These are phyloP conservation scores for Arvicola amphibius DNA, from an alignment of 2,797 vertebrate genomes.

Conservation along the genomic window DNA sequence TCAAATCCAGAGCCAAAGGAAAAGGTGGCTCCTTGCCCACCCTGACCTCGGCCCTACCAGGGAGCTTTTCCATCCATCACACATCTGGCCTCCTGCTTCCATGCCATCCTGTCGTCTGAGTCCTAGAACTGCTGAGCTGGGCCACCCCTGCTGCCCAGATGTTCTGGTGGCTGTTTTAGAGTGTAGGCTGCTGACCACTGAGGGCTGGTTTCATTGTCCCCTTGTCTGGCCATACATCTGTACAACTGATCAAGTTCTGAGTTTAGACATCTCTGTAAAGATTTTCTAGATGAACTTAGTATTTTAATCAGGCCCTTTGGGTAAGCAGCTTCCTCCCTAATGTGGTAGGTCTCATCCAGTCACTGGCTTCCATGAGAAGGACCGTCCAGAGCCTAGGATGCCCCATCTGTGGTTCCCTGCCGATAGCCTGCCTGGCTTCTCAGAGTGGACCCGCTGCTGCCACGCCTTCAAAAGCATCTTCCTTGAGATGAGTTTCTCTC, in stretches of 20 bases:
- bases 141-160: background rate
- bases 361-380: background rate
- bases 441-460: too few relatives aligned
- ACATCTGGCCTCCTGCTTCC: background rate
- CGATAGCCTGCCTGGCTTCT: background rate
- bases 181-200: background rate
- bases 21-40: background rate
- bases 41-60: background rate
- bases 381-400: too few relatives aligned
- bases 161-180: accelerated
- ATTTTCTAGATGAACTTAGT: background rate
- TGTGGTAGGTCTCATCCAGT: background rate
- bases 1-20: background rate
- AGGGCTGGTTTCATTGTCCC: background rate
- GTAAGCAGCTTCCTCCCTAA: background rate
- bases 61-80: background rate
- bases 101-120: background rate
- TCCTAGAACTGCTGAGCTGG: background rate
- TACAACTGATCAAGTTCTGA: too few relatives aligned
- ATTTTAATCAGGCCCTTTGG: background rate
- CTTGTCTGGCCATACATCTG: background rate
- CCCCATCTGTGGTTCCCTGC: background rate
- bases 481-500: background rate
- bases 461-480: background rate
- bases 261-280: background rate